Evolutionary conservation across 2,113 vertebrate genomes (phyloP).

Genomic region (Scytalopus superciliaris): DNA sequence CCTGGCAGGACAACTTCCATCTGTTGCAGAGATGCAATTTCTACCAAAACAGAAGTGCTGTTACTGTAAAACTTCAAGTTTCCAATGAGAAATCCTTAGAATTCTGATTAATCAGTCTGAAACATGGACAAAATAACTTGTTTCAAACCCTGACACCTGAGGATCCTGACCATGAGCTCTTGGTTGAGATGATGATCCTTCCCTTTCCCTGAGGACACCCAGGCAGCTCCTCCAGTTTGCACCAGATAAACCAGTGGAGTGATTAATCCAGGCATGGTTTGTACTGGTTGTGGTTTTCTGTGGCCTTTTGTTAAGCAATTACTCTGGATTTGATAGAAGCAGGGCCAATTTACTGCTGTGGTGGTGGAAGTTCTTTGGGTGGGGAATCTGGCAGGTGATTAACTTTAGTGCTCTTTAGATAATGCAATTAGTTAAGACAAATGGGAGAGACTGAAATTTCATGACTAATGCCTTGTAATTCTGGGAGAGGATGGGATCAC

Average conservation of each 20-base stretch:
- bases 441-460: neutral
- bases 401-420: neutral
- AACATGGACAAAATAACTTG: neutral
- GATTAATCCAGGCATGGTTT: neutral
- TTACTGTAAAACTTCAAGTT: neutral
- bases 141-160: neutral
- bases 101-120: neutral
- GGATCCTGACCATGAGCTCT: neutral
- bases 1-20: neutral
- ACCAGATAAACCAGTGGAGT: neutral
- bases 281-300: neutral
- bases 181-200: neutral
- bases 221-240: neutral
- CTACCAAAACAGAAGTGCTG: neutral
- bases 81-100: neutral
- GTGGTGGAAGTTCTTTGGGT: neutral
- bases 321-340: neutral
- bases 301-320: neutral
- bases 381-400: neutral
- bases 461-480: neutral
- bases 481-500: neutral
- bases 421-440: neutral
- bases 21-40: neutral
- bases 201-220: neutral
- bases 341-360: neutral